Percentiles rank a stretch among this genome's conserved stretches.
Conservation (phyloP, 92 coral and sea anemone genomes). For the Actinostola sp. region DNA sequence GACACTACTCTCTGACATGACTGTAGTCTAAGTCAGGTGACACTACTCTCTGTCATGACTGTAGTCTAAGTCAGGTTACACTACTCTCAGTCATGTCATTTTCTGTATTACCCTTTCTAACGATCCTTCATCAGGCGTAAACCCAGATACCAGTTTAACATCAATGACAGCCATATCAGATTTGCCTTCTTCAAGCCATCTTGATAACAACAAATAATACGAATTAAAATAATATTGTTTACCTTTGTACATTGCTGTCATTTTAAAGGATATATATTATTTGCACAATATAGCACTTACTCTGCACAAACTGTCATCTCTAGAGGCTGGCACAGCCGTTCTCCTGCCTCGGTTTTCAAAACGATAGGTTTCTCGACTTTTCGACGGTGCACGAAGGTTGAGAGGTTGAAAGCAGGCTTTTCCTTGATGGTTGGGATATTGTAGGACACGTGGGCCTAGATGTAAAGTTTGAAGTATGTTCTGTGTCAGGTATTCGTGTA, state of each 20-base stretch:
- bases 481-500: no score
- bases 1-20: no score
- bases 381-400: constrained; percentile 53
- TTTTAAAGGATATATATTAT: no score
- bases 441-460: constrained; percentile 91
- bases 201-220: constrained; percentile 23
- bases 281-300: no score
- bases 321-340: constrained; percentile 72
- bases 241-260: no score
- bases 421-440: constrained; percentile 78
- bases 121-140: constrained; percentile 78
- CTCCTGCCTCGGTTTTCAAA: constrained; percentile 61
- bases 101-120: constrained; percentile 62
- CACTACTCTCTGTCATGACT: no score
- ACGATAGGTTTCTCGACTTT: constrained; percentile 12
- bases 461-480: no score
- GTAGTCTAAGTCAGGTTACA: no score
- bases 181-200: constrained; percentile 77
- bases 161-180: constrained; percentile 98
- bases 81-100: no score
- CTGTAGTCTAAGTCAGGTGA: no score
- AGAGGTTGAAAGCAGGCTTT: constrained; percentile 78
- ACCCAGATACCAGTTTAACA: constrained; percentile 90
- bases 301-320: constrained; percentile 68
- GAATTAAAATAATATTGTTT: no score